A percentile compares a stretch with the other conserved stretches of the same genome.
phyloP scores from a whole-genome alignment of 1,140 invertebrate species.

The Mylabris phalerata region DNA sequence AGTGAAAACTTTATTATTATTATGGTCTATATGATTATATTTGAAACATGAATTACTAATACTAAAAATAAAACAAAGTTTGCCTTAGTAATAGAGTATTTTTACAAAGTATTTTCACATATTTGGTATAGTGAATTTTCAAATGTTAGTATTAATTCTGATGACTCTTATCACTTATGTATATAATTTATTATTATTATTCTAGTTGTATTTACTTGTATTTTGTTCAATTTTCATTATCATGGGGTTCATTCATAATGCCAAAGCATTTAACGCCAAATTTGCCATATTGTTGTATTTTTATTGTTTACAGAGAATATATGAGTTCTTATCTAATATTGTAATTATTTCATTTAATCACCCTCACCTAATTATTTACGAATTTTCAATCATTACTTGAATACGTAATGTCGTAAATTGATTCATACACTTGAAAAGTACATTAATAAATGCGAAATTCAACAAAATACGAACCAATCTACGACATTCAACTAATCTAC shows the following conservation, averaged over 20 bases:
- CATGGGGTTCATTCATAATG: constrained; percentile 33
- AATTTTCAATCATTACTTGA: too few species aligned
- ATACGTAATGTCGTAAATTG: too few species aligned
- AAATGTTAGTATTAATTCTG: constrained; percentile 28
- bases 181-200: neutral
- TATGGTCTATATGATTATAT: neutral
- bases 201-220: constrained; percentile 4
- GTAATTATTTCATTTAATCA: too few species aligned
- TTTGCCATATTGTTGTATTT: constrained; percentile 42
- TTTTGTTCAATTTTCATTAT: constrained; percentile 23
- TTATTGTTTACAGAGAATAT: constrained; percentile 35
- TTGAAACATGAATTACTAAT: neutral
- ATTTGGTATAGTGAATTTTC: constrained; percentile 21
- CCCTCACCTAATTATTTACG: too few species aligned
- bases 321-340: too few species aligned
- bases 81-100: constrained; percentile 41
- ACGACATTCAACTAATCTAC: too few species aligned
- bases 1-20: neutral
- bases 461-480: too few species aligned
- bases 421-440: too few species aligned
- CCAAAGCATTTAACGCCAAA: constrained; percentile 45
- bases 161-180: constrained; percentile 16
- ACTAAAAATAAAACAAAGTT: constrained; percentile 27
- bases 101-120: constrained; percentile 41
- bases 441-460: too few species aligned